Conservation (phyloP, 2,797 vertebrate species). For the Hapalemur alaotrensis region DNA sequence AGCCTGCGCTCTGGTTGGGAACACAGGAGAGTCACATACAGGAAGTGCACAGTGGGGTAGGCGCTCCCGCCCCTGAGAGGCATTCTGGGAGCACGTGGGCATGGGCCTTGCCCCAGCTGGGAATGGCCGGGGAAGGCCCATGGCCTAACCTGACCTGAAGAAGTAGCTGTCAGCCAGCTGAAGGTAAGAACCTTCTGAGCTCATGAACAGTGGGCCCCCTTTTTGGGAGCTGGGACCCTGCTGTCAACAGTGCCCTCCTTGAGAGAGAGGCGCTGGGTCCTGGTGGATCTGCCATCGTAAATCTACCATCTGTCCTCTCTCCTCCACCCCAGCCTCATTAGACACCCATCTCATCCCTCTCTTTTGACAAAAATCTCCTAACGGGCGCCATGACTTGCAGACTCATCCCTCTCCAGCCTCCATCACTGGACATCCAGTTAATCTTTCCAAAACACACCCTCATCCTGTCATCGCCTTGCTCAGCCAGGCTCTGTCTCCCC, state of each 20-base stretch:
- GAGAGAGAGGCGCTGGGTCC: not conserved
- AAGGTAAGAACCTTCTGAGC: not conserved
- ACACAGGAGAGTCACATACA: not conserved
- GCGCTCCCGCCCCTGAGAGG: not conserved
- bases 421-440: not conserved
- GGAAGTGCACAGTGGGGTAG: not conserved
- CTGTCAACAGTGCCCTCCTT: not conserved
- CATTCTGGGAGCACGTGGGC: not conserved
- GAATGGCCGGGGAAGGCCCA: not conserved
- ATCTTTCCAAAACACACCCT: not conserved
- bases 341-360: not conserved
- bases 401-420: not conserved
- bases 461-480: not conserved
- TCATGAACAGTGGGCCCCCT: not conserved
- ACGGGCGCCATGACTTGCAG: not conserved
- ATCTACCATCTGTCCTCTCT: not conserved
- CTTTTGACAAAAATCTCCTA: not conserved
- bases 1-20: not conserved
- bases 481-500: not conserved
- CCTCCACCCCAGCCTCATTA: not conserved
- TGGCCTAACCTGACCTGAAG: not conserved
- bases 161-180: no score
- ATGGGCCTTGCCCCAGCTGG: not conserved
- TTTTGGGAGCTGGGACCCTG: not conserved
- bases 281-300: not conserved